phyloP scores from a whole-genome alignment of 2,888 invertebrate species.

The Scrobipalpa costella region DNA sequence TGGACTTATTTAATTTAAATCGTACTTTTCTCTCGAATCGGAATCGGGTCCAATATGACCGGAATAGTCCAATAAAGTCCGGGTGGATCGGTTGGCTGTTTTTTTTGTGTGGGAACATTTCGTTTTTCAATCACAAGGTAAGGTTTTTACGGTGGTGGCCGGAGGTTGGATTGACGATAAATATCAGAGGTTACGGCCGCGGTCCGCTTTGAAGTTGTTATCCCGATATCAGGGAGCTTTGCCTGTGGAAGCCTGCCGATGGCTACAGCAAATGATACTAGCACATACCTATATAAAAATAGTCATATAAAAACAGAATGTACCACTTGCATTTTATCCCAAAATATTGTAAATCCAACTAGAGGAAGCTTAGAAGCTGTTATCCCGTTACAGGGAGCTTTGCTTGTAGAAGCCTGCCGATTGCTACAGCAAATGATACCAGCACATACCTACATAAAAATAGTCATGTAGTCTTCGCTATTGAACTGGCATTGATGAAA shows the following conservation, averaged over 20 bases:
- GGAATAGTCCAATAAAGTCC: constrained; percentile 40
- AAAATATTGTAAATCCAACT: no score
- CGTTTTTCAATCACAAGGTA: constrained; percentile 71
- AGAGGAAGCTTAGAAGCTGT: constrained; percentile 33
- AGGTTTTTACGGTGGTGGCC: constrained; percentile 63
- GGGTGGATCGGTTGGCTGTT: constrained; percentile 32
- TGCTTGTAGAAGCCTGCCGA: neutral
- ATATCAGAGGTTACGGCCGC: constrained; percentile 73
- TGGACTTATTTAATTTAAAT: no score
- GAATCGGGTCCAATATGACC: neutral
- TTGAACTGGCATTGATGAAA: no score
- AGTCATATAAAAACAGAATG: neutral
- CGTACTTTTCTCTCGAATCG: no score
- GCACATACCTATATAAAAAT: neutral
- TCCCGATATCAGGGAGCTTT: constrained; percentile 14
- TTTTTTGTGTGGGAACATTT: constrained; percentile 70
- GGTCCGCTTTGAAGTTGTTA: constrained; percentile 42
- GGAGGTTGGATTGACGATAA: constrained; percentile 60
- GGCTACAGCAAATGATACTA: neutral
- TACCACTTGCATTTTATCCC: no score
- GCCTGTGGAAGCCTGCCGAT: constrained; percentile 1
- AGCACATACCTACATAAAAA: neutral
- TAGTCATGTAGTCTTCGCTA: no score
- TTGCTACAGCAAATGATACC: neutral
- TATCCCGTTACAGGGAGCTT: constrained; percentile 20